Percentiles rank a stretch among this genome's conserved stretches.
These are phyloP conservation scores for Pantherophis vulpinus DNA, from an alignment of 2,797 vertebrate genomes.

Conservation along the genomic window DNA sequence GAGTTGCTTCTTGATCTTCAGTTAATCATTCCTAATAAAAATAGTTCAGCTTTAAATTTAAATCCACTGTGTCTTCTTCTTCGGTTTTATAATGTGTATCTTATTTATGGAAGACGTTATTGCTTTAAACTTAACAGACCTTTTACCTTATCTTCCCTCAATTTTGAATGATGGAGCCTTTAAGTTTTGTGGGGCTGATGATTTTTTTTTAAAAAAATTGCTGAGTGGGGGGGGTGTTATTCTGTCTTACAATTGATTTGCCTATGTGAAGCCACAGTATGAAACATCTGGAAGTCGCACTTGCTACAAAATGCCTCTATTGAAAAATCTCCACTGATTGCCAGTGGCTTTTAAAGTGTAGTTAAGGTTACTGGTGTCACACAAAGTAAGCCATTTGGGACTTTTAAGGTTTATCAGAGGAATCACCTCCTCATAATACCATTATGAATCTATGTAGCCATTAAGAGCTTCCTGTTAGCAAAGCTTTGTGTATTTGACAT, in stretches of 20 bases:
- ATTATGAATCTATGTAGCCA: not conserved
- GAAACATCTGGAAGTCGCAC: not conserved
- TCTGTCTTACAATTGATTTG: not conserved
- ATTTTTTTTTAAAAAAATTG: not conserved
- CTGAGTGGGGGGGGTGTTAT: not conserved
- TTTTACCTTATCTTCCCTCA: not conserved
- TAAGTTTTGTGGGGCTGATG: not conserved
- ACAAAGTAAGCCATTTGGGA: not conserved
- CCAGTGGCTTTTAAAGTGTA: not conserved
- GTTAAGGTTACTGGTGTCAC: not conserved
- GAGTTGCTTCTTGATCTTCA: no score
- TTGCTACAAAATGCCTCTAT: not conserved
- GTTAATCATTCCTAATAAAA: no score
- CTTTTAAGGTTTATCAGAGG: not conserved
- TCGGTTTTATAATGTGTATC: constrained; percentile 17
- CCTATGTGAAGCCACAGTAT: not conserved
- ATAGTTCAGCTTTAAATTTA: no score
- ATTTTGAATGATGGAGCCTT: not conserved
- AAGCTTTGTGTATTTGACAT: not conserved
- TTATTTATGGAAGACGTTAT: not conserved
- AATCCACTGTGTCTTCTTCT: not conserved
- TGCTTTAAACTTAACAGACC: not conserved
- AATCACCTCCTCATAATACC: not conserved
- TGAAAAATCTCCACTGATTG: not conserved
- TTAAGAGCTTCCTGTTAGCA: not conserved